Evolutionary conservation across 2,113 vertebrate species (phyloP).

Genomic region (Tricholaema leucomelas): DNA sequence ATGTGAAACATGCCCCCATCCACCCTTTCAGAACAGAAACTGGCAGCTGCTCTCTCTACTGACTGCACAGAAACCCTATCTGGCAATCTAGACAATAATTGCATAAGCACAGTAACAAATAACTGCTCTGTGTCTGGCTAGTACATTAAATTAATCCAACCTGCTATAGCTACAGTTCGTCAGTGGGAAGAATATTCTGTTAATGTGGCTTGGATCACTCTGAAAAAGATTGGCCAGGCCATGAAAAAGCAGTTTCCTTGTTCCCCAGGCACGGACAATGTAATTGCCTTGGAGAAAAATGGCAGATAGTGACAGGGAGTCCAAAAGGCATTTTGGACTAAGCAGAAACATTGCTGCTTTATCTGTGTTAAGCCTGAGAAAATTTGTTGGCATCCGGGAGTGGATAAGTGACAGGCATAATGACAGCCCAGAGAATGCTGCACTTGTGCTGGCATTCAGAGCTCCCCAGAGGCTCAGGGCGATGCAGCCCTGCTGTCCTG

Average conservation of each 20-base stretch:
- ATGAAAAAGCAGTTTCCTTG: slow-evolving; percentile 45
- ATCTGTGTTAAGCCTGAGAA: slow-evolving; percentile 71
- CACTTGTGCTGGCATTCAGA: slow-evolving; percentile 65
- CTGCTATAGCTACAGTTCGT: slow-evolving; percentile 27
- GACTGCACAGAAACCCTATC: slow-evolving; percentile 49
- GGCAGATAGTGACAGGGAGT: slow-evolving; percentile 61
- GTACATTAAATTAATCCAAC: slow-evolving; percentile 65
- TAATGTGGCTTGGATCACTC: slow-evolving; percentile 42
- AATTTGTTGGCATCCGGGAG: slow-evolving; percentile 69
- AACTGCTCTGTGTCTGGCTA: slow-evolving; percentile 55
- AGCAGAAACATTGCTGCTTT: slow-evolving; percentile 68
- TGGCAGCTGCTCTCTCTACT: slow-evolving; percentile 50
- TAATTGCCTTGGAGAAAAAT: slow-evolving; percentile 61
- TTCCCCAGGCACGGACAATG: slow-evolving; percentile 44
- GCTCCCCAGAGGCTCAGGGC: slow-evolving; percentile 34
- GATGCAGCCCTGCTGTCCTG: slow-evolving; percentile 29
- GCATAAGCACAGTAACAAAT: slow-evolving; percentile 47
- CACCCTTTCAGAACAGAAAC: slow-evolving; percentile 55
- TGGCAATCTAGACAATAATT: slow-evolving; percentile 58
- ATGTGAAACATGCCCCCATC: slow-evolving; percentile 55
- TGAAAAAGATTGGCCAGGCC: slow-evolving; percentile 39
- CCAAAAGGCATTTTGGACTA: slow-evolving; percentile 63
- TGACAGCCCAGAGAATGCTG: slow-evolving; percentile 61
- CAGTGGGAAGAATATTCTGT: slow-evolving; percentile 52
- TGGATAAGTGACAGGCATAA: slow-evolving; percentile 70